Evolutionary conservation across 2,888 invertebrate species (phyloP).

Genomic region (Sesia bembeciformis): DNA sequence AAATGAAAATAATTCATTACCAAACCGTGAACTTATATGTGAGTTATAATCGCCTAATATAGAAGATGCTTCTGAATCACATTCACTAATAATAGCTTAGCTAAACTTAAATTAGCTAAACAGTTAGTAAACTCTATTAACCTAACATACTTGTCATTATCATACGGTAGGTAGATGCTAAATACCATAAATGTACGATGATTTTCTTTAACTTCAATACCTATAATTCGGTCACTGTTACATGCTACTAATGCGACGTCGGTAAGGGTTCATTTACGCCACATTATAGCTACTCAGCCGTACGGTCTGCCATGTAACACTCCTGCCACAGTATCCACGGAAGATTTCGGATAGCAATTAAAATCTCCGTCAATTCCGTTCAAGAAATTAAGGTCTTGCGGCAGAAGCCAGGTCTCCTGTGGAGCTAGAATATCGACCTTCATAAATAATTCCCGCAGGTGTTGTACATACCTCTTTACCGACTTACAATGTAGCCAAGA

Average conservation of each 20-base stretch:
- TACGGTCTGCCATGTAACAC: not conserved
- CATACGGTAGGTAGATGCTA: no score
- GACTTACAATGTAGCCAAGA: not conserved
- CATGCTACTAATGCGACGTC: not conserved
- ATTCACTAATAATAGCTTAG: no score
- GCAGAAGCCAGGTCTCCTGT: conserved; percentile 4
- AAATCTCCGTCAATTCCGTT: no score
- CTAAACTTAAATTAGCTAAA: no score
- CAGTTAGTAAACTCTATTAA: no score
- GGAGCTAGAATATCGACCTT: conserved; percentile 2
- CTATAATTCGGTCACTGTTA: not conserved
- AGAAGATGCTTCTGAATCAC: no score
- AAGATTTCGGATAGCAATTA: not conserved
- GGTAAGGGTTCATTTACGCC: not conserved
- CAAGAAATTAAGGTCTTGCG: not conserved
- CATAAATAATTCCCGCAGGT: not conserved
- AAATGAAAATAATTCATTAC: no score
- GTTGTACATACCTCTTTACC: not conserved
- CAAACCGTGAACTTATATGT: no score
- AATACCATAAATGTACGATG: no score
- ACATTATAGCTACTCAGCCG: not conserved
- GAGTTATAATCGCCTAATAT: no score
- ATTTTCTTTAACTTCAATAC: not conserved
- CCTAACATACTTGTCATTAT: no score
- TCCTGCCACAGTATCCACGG: no score